Percentiles rank a stretch among this genome's conserved stretches.
Evolutionary conservation across 2,888 invertebrate genomes (phyloP).

Genomic region (Dugesia japonica): DNA sequence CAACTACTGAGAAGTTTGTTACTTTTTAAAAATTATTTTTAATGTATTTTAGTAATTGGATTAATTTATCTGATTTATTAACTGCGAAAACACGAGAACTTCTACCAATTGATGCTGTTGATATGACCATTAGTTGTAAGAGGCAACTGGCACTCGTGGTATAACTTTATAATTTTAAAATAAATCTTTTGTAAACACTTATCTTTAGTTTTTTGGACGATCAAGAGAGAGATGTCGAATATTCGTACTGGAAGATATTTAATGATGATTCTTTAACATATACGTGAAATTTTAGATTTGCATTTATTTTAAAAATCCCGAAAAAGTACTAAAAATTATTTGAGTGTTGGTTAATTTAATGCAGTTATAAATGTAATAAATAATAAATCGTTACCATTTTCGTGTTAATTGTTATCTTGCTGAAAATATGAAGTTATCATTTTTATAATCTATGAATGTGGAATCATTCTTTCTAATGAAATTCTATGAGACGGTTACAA

Average conservation of each 20-base stretch:
- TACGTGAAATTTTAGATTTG: too few relatives aligned
- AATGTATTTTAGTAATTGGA: neutral
- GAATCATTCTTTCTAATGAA: too few relatives aligned
- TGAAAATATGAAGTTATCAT: too few relatives aligned
- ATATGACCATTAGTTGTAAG: neutral
- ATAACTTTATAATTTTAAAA: neutral
- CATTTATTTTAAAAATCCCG: too few relatives aligned
- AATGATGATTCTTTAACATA: too few relatives aligned
- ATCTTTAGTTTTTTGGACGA: neutral
- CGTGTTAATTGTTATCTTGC: too few relatives aligned
- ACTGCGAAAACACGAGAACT: neutral
- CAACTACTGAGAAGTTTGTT: neutral
- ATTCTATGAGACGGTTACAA: too few relatives aligned
- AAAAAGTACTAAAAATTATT: too few relatives aligned
- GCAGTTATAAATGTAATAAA: too few relatives aligned
- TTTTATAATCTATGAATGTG: too few relatives aligned
- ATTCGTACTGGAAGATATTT: neutral
- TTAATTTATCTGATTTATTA: neutral
- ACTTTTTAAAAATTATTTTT: neutral
- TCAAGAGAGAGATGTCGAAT: neutral
- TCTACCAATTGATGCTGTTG: neutral
- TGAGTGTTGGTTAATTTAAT: too few relatives aligned
- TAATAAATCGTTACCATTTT: too few relatives aligned
- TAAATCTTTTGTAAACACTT: neutral
- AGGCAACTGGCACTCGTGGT: neutral